Evolutionary conservation across 2,888 invertebrate species (phyloP).

Genomic region (Melanotus villosus): DNA sequence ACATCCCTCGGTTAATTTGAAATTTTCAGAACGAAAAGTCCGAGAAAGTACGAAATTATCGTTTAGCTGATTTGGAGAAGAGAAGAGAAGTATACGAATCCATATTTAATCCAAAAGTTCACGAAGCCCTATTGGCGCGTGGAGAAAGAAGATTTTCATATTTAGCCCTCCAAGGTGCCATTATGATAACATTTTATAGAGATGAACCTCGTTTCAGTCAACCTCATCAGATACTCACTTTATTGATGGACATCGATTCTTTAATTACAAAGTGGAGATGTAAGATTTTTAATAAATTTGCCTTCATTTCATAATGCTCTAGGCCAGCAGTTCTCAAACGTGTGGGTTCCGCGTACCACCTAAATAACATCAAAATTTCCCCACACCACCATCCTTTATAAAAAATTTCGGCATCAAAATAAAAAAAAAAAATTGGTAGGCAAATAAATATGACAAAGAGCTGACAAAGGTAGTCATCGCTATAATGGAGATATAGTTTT

Average conservation of each 20-base stretch:
- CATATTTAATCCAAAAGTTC: conserved; percentile 88
- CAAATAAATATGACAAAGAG: no score
- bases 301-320: no score
- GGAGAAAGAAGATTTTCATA: conserved; percentile 93
- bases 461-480: no score
- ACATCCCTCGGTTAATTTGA: no score
- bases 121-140: conserved; percentile 85
- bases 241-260: conserved; percentile 98
- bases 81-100: conserved; percentile 89
- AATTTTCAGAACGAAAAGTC: conserved; percentile 56
- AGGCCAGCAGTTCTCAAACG: no score
- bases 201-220: conserved; percentile 98
- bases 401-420: no score
- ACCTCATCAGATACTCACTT: conserved; percentile 94
- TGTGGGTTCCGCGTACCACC: no score
- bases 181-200: conserved; percentile 97
- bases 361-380: no score
- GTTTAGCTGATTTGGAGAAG: conserved; percentile 83
- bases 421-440: no score
- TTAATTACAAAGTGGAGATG: conserved; percentile 99
- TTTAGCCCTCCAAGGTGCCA: conserved; percentile 94
- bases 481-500: no score
- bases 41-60: conserved; percentile 71
- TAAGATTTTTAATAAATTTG: conserved; percentile 71
- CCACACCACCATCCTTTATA: no score